These are phyloP conservation scores for Drosophila oshimai DNA, from an alignment of 1,140 invertebrate species.

Conservation along the genomic window DNA sequence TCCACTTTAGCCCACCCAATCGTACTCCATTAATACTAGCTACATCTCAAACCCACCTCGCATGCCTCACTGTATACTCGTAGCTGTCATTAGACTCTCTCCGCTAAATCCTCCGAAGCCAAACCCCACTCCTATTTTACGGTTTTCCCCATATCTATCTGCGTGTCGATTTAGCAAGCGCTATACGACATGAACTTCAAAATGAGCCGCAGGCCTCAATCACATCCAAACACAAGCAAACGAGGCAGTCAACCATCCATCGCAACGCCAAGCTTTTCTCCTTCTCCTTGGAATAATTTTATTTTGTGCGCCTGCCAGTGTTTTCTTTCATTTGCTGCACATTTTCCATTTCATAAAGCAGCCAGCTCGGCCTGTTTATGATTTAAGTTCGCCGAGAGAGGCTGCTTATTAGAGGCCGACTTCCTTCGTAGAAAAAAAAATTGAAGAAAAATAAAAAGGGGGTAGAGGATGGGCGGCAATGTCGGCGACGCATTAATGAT, in stretches of 20 bases:
- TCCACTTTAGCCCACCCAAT: not conserved
- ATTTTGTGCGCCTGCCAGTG: constrained; percentile 33
- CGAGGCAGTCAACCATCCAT: constrained; percentile 25
- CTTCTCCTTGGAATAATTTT: constrained; percentile 26
- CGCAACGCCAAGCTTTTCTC: constrained; percentile 7
- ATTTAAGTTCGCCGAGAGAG: constrained; percentile 62
- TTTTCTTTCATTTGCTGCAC: constrained; percentile 68
- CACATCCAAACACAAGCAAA: constrained; percentile 30
- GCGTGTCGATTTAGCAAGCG: constrained; percentile 42
- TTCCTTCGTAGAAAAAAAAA: constrained; percentile 38
- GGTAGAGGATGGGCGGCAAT: constrained; percentile 29
- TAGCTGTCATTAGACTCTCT: constrained; percentile 8
- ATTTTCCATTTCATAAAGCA: constrained; percentile 81
- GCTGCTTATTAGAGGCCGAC: constrained; percentile 71
- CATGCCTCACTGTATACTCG: not conserved
- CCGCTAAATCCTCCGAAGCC: not conserved
- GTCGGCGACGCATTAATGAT: constrained; percentile 77
- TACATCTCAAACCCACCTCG: constrained; percentile 21
- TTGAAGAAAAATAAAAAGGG: not conserved
- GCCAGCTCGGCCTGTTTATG: constrained; percentile 66
- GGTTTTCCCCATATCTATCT: constrained; percentile 22
- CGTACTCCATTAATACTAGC: not conserved
- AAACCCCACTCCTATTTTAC: constrained; percentile 24
- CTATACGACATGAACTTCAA: constrained; percentile 40
- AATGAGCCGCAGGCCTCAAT: constrained; percentile 47